Conservation (phyloP, 2,113 vertebrate genomes). For the Grallaria varia region DNA sequence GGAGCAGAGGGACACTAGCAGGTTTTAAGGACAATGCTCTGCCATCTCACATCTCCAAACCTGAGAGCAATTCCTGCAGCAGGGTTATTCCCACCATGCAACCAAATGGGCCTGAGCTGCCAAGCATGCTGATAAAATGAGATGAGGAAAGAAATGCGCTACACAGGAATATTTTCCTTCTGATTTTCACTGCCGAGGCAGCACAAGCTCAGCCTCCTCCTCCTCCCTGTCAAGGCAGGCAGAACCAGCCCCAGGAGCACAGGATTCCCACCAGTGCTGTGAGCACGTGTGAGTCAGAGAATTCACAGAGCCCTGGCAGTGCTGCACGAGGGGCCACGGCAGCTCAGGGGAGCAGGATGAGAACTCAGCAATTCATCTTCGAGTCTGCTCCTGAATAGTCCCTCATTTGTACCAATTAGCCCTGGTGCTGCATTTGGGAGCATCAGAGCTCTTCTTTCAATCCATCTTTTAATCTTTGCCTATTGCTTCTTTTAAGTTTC, state of each 20-base stretch:
- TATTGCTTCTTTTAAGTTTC: conserved; percentile 38
- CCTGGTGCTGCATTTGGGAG: conserved; percentile 15
- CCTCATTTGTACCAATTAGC: conserved; percentile 53
- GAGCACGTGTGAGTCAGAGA: fast-evolving
- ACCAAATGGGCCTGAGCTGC: not conserved
- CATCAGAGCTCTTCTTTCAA: not conserved
- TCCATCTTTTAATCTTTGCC: conserved; percentile 15
- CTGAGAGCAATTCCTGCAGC: not conserved
- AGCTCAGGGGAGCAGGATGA: not conserved
- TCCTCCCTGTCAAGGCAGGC: not conserved
- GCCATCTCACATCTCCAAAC: not conserved
- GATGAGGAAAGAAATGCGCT: not conserved
- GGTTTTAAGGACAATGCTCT: not conserved
- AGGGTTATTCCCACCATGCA: not conserved
- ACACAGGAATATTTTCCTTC: not conserved
- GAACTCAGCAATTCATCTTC: not conserved
- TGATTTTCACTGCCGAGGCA: not conserved
- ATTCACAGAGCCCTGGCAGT: not conserved
- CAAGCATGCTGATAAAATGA: not conserved
- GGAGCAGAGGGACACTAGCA: not conserved
- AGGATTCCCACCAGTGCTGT: not conserved
- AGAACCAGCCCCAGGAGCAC: not conserved
- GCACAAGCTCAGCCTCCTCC: not conserved
- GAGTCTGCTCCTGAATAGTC: not conserved
- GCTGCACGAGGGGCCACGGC: not conserved